phyloP scores from a whole-genome alignment of 92 coral and sea anemone species.

The Umimayanthus kanabou region DNA sequence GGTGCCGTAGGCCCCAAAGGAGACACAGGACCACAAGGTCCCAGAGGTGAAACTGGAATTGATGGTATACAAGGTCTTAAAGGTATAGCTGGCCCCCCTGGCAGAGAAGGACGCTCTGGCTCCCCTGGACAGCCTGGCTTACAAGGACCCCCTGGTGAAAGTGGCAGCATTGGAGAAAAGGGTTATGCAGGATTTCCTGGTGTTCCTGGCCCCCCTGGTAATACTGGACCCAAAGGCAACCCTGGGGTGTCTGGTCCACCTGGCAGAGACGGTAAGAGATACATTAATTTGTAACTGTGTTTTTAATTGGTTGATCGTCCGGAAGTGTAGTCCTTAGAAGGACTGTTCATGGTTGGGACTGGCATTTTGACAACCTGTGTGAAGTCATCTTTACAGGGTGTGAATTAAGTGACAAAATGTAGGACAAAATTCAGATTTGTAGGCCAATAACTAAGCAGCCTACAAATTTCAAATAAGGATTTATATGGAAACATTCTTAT shows the following conservation, averaged over 20 bases:
- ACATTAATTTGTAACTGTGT: background rate
- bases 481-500: too few relatives aligned
- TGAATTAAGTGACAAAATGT: too few relatives aligned
- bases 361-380: too few relatives aligned
- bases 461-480: too few relatives aligned
- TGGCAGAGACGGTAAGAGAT: slow-evolving; percentile 53
- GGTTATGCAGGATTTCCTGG: slow-evolving; percentile 58
- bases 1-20: slow-evolving; percentile 30
- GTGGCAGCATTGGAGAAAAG: slow-evolving; percentile 67
- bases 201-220: slow-evolving; percentile 49
- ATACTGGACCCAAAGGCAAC: slow-evolving; percentile 44
- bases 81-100: slow-evolving; percentile 35
- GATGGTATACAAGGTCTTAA: slow-evolving; percentile 36
- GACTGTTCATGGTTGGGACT: too few relatives aligned
- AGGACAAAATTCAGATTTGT: too few relatives aligned
- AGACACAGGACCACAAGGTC: slow-evolving; percentile 24
- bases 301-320: too few relatives aligned
- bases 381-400: too few relatives aligned
- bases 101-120: slow-evolving; percentile 27
- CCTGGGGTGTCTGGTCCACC: slow-evolving; percentile 44
- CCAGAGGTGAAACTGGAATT: slow-evolving; percentile 15
- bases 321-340: too few relatives aligned
- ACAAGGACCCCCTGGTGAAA: slow-evolving; percentile 57
- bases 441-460: too few relatives aligned
- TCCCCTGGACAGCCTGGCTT: slow-evolving; percentile 41